Evolutionary conservation across 2,797 vertebrate genomes (phyloP).

Genomic region (Rhincodon typus): DNA sequence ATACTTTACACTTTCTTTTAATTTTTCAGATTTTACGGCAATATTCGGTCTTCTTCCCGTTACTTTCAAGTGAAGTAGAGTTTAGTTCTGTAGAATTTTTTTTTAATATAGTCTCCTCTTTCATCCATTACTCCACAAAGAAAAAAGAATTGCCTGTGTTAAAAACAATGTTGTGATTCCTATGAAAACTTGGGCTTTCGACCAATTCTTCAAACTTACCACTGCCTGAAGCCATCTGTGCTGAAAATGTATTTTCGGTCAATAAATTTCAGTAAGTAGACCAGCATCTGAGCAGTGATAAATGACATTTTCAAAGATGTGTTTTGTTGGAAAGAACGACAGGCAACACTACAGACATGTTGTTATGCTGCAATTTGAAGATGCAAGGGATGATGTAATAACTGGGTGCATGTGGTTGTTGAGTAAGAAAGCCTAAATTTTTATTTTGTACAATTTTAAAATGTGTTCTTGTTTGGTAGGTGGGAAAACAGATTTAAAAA

Average conservation of each 20-base stretch:
- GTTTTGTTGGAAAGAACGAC: background rate
- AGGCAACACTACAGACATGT: background rate
- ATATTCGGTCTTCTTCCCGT: background rate
- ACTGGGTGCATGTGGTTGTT: no score
- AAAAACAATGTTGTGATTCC: background rate
- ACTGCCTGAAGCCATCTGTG: background rate
- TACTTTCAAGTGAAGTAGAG: background rate
- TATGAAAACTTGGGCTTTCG: background rate
- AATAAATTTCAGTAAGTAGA: background rate
- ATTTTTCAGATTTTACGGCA: background rate
- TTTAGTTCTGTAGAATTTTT: background rate
- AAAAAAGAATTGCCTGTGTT: background rate
- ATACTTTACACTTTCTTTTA: background rate
- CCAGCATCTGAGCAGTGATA: background rate
- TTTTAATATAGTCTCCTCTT: background rate
- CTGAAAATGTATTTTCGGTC: background rate
- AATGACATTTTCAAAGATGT: conserved; percentile 17
- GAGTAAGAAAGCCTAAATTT: no score
- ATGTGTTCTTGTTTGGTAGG: background rate
- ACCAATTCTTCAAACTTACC: background rate
- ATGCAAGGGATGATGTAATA: background rate
- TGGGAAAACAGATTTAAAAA: background rate
- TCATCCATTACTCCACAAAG: background rate
- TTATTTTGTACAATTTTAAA: background rate
- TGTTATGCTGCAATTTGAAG: background rate